Evolutionary conservation across 1,140 invertebrate species (phyloP).

Genomic region (Littorina saxatilis): DNA sequence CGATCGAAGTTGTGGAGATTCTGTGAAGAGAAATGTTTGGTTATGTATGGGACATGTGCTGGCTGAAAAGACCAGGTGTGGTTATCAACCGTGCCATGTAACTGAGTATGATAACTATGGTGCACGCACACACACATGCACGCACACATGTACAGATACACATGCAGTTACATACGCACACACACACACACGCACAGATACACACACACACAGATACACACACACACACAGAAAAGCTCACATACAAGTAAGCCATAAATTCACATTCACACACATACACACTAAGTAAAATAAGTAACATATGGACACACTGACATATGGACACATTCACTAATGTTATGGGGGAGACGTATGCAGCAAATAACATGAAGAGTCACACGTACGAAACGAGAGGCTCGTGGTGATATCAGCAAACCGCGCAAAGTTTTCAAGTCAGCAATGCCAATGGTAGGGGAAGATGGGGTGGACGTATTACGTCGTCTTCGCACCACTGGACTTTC

Average conservation of each 20-base stretch:
- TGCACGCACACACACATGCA: background rate
- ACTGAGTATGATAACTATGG: too few relatives aligned
- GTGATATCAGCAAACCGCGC: conserved; percentile 26
- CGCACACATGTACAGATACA: too few relatives aligned
- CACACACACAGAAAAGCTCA: too few relatives aligned
- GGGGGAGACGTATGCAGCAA: background rate
- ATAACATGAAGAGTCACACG: background rate
- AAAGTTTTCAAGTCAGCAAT: conserved; percentile 1
- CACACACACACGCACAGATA: too few relatives aligned
- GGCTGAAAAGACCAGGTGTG: too few relatives aligned
- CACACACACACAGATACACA: too few relatives aligned
- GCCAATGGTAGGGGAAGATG: background rate
- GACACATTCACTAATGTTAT: too few relatives aligned
- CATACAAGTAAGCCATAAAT: background rate
- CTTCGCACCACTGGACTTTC: background rate
- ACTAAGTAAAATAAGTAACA: too few relatives aligned
- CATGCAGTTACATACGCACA: too few relatives aligned
- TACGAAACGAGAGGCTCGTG: conserved; percentile 23
- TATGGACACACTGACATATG: background rate
- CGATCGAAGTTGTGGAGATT: conserved; percentile 11
- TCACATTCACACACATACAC: too few relatives aligned
- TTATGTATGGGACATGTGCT: background rate
- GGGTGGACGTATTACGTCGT: background rate
- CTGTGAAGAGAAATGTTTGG: background rate
- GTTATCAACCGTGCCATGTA: too few relatives aligned